Evolutionary conservation across 1,140 invertebrate species (phyloP).

Genomic region (Drosophila azteca): DNA sequence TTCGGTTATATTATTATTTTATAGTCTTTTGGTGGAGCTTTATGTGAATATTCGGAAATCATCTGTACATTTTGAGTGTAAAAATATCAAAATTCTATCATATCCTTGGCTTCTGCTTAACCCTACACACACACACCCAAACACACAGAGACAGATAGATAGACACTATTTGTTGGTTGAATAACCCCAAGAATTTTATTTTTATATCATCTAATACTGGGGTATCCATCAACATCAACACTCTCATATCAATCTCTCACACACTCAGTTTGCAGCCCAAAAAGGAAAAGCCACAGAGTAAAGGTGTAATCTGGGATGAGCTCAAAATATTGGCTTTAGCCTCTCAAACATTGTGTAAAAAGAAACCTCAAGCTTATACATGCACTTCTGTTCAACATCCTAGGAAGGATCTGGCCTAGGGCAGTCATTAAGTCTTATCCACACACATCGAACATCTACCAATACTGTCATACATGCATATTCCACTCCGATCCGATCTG

Average conservation of each 20-base stretch:
- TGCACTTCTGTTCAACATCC: too few relatives aligned
- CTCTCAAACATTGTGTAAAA: slow-evolving; percentile 2
- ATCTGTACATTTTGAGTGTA: slow-evolving; percentile 7
- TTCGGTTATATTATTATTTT: too few relatives aligned
- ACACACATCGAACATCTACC: too few relatives aligned
- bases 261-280: too few relatives aligned
- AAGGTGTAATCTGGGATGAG: background rate
- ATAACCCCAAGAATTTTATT: slow-evolving; percentile 35
- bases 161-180: slow-evolving; percentile 3
- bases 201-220: slow-evolving; percentile 42
- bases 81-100: slow-evolving; percentile 11
- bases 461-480: background rate
- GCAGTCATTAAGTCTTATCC: too few relatives aligned
- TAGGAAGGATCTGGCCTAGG: too few relatives aligned
- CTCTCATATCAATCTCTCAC: background rate
- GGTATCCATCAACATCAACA: slow-evolving; percentile 10
- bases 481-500: background rate
- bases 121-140: slow-evolving; percentile 12
- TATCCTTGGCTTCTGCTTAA: slow-evolving; percentile 28
- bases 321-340: background rate
- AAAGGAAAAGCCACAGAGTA: too few relatives aligned
- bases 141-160: background rate
- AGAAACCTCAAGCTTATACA: background rate
- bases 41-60: too few relatives aligned
- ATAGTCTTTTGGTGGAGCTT: too few relatives aligned